Conservation (phyloP, 2,113 vertebrate species). For the Paracyprichromis sp. region DNA sequence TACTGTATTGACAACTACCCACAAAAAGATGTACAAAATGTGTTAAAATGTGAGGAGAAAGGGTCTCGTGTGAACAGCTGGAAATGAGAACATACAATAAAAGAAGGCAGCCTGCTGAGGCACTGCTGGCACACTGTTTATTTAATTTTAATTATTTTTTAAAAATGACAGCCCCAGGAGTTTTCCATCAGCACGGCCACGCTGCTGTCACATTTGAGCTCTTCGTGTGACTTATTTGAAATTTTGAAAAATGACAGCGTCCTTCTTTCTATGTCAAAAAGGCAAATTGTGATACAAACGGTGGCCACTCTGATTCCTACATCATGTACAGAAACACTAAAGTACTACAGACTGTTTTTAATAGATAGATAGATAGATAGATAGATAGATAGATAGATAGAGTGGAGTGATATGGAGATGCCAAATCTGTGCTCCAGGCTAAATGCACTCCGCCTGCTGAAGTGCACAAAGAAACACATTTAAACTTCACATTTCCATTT, state of each 20-base stretch:
- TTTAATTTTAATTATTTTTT: neutral
- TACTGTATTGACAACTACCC: no score
- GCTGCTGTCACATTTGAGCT: neutral
- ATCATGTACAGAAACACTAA: neutral
- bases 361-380: neutral
- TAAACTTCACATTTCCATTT: constrained; percentile 40
- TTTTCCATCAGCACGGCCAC: neutral
- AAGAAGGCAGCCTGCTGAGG: neutral
- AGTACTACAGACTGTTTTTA: neutral
- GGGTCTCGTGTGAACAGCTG: neutral
- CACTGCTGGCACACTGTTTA: neutral
- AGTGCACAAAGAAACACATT: constrained; percentile 30
- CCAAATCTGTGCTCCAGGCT: neutral
- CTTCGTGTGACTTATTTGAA: neutral
- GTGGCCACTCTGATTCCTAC: neutral
- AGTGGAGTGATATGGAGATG: neutral
- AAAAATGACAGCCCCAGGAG: neutral
- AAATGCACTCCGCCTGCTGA: constrained; percentile 13
- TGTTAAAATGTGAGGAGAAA: neutral
- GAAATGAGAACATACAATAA: neutral
- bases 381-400: neutral
- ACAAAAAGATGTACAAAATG: neutral
- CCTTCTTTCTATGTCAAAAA: neutral
- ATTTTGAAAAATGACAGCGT: neutral
- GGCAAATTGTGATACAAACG: neutral